Evolutionary conservation across 2,888 invertebrate genomes (phyloP).

Genomic region (Leptinotarsa juncta): DNA sequence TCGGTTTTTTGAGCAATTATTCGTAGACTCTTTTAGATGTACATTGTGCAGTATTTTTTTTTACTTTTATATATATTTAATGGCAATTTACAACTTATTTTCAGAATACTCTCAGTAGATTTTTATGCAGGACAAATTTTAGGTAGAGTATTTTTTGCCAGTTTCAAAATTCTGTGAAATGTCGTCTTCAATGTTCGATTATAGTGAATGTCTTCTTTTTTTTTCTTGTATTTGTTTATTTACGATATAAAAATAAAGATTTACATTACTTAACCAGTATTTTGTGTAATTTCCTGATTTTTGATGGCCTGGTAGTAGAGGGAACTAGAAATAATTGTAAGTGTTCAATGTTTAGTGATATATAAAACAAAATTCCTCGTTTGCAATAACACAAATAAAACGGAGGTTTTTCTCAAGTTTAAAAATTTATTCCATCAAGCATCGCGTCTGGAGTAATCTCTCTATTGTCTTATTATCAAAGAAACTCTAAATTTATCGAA

Average conservation of each 20-base stretch:
- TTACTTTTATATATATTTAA: constrained; percentile 29
- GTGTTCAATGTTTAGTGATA: too few species aligned
- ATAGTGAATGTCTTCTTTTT: constrained; percentile 42
- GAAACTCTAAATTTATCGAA: too few species aligned
- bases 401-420: too few species aligned
- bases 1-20: not conserved
- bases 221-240: constrained; percentile 43
- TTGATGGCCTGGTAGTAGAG: too few species aligned
- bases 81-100: constrained; percentile 18
- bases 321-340: too few species aligned
- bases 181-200: constrained; percentile 33
- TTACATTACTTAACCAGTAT: constrained; percentile 25
- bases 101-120: not conserved
- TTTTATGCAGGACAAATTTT: constrained; percentile 4
- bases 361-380: too few species aligned
- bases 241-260: constrained; percentile 33
- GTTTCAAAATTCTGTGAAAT: constrained; percentile 17
- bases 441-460: too few species aligned
- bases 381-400: too few species aligned
- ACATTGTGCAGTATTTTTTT: constrained; percentile 34
- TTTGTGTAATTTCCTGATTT: too few species aligned
- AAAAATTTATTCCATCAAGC: too few species aligned
- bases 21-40: constrained; percentile 29
- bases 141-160: not conserved
- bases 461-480: too few species aligned